Conservation (phyloP, 2,113 vertebrate genomes). For the Lasiurus borealis region DNA sequence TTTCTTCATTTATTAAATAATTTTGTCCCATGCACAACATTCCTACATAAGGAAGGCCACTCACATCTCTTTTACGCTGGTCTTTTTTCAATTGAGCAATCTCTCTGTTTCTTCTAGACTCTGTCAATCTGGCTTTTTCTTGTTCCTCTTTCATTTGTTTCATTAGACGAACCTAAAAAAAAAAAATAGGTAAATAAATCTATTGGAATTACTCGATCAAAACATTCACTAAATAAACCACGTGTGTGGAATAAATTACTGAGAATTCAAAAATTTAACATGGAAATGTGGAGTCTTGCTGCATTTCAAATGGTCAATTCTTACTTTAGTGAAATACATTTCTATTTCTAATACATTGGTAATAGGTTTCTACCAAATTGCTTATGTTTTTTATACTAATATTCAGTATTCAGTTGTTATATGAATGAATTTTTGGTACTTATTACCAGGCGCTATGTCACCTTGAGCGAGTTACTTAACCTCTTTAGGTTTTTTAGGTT, state of each 20-base stretch:
- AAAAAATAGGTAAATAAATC: neutral
- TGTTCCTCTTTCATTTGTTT: constrained; percentile 99
- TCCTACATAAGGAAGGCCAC: constrained; percentile 8
- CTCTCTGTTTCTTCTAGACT: constrained; percentile 95
- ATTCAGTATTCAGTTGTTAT: neutral
- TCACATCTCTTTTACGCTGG: constrained; percentile 95
- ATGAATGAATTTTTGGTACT: neutral
- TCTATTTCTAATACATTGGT: neutral
- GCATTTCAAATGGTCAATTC: constrained; percentile 9
- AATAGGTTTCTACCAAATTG: neutral
- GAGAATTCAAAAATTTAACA: constrained; percentile 13
- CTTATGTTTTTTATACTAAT: neutral
- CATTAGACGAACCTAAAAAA: constrained; percentile 95
- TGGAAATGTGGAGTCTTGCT: neutral
- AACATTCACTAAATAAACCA: neutral
- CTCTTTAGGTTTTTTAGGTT: neutral
- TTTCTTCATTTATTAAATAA: neutral
- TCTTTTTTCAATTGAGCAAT: constrained; percentile 98
- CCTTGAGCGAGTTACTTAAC: neutral
- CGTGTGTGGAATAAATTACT: neutral
- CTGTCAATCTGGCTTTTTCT: constrained; percentile 93
- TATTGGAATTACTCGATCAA: neutral
- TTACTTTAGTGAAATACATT: neutral
- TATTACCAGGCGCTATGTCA: constrained; percentile 11
- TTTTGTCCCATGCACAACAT: neutral